Conservation (phyloP, 2,113 vertebrate species). For the Pao palembangensis region DNA sequence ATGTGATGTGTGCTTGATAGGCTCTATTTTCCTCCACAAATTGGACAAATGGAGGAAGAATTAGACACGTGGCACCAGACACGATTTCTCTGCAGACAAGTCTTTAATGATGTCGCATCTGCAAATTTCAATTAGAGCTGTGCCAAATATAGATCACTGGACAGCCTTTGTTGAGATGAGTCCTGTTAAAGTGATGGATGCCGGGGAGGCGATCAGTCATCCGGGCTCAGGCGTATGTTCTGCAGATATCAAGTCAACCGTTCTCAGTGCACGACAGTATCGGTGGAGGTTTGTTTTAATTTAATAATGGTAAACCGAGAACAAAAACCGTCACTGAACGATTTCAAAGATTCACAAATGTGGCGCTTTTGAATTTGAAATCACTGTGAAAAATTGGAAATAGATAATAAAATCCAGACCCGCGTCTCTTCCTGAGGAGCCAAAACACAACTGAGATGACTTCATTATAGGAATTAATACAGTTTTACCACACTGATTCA, state of each 20-base stretch:
- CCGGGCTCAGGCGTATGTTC: constrained; percentile 19
- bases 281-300: no score
- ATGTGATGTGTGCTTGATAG: constrained; percentile 50
- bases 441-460: no score
- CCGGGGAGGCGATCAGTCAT: constrained; percentile 20
- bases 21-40: constrained; percentile 41
- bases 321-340: no score
- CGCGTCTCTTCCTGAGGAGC: no score
- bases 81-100: constrained; percentile 50
- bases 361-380: no score
- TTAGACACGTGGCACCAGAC: constrained; percentile 37
- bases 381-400: no score
- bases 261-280: no score
- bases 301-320: no score
- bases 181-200: constrained; percentile 24
- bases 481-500: not conserved
- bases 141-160: constrained; percentile 52
- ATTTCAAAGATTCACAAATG: no score
- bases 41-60: constrained; percentile 58
- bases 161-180: constrained; percentile 34
- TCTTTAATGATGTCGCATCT: constrained; percentile 65
- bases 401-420: no score
- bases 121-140: constrained; percentile 61
- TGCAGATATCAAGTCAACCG: constrained; percentile 14
- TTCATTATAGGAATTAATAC: no score